A percentile compares a stretch with the other conserved stretches of the same genome.
Conservation (phyloP, 2,888 invertebrate genomes). For the Glyphotaelius pellucidus region DNA sequence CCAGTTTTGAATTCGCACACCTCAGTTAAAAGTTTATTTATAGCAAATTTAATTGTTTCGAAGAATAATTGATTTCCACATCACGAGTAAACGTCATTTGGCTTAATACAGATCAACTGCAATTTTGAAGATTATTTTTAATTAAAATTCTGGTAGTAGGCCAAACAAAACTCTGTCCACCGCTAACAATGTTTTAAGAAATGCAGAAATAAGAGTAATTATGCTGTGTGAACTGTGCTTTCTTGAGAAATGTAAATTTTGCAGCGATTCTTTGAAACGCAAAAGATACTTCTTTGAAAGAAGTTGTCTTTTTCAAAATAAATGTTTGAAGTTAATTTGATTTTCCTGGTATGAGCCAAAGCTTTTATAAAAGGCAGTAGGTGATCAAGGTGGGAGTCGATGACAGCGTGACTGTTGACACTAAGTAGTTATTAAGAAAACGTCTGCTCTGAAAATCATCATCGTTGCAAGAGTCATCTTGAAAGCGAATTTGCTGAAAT, state of each 20-base stretch:
- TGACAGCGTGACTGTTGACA: too few species aligned
- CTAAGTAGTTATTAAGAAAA: too few species aligned
- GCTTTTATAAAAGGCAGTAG: not conserved
- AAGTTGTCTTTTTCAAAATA: not conserved
- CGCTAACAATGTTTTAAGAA: not conserved
- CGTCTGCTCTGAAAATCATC: too few species aligned
- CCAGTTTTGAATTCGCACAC: too few species aligned
- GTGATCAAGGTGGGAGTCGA: not conserved
- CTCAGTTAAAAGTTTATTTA: too few species aligned
- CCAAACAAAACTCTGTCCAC: slow-evolving; percentile 21
- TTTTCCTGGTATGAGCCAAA: not conserved
- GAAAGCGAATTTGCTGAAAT: too few species aligned
- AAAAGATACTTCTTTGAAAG: too few species aligned
- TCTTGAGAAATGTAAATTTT: not conserved
- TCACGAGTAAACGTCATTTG: not conserved
- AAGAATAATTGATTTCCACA: too few species aligned
- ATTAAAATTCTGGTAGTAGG: slow-evolving; percentile 19
- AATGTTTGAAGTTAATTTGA: not conserved
- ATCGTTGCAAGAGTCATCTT: too few species aligned
- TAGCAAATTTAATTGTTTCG: too few species aligned
- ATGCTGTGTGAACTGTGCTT: not conserved
- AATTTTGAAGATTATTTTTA: not conserved
- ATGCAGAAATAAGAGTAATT: not conserved
- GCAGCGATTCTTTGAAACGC: too few species aligned
- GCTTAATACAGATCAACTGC: not conserved